Evolutionary conservation across 1,140 invertebrate species (phyloP).

Genomic region (Nixonia krombeini): DNA sequence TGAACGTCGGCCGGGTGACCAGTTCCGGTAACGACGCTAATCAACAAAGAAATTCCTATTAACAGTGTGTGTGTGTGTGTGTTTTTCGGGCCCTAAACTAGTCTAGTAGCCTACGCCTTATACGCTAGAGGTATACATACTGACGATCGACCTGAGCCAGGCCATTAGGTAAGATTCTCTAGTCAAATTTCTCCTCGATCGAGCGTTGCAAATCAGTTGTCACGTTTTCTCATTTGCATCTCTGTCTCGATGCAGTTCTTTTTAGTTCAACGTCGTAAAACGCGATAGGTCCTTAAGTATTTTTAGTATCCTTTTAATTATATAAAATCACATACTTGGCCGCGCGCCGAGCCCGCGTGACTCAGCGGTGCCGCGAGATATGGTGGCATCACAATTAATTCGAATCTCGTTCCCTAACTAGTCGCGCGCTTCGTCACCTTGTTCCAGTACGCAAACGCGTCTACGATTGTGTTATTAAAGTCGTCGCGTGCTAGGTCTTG

Average conservation of each 20-base stretch:
- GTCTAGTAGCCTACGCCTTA: slow-evolving; percentile 68
- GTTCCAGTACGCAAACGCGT: slow-evolving; percentile 46
- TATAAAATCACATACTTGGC: slow-evolving; percentile 73
- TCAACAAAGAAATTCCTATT: slow-evolving; percentile 71
- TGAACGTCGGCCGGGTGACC: no score
- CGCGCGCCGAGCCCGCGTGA: slow-evolving; percentile 67
- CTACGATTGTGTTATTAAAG: slow-evolving; percentile 43
- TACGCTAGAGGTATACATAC: slow-evolving; percentile 71
- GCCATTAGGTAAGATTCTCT: slow-evolving; percentile 58
- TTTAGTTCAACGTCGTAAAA: slow-evolving; percentile 33
- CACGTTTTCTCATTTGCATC: slow-evolving; percentile 18
- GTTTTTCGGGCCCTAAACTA: slow-evolving; percentile 62
- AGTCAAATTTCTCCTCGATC: slow-evolving; percentile 44
- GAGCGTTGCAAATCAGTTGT: slow-evolving; percentile 27
- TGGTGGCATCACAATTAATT: slow-evolving; percentile 73
- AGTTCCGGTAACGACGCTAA: slow-evolving; percentile 53
- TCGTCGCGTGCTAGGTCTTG: slow-evolving; percentile 52
- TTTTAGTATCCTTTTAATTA: slow-evolving; percentile 45
- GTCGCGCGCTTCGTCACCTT: slow-evolving; percentile 53
- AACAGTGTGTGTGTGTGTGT: no score
- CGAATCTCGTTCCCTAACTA: slow-evolving; percentile 66
- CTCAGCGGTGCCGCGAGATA: slow-evolving; percentile 72
- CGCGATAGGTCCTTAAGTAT: slow-evolving; percentile 66
- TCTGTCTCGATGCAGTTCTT: slow-evolving; percentile 9
- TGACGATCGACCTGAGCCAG: slow-evolving; percentile 63